phyloP scores from a whole-genome alignment of 1,140 invertebrate species.

The Armadillidium nasatum region DNA sequence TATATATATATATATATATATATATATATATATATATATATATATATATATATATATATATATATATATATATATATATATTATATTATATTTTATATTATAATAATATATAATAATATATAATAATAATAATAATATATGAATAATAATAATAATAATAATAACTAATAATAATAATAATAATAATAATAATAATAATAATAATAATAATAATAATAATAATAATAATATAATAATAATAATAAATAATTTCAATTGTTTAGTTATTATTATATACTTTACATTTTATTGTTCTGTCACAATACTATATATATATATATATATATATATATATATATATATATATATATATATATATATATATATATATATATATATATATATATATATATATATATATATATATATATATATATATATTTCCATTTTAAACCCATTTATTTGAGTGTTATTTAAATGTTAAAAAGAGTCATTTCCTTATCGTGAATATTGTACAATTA shows the following conservation, averaged over 20 bases:
- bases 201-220: slow-evolving; percentile 25
- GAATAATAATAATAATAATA: slow-evolving; percentile 25
- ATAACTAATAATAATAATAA: slow-evolving; percentile 7
- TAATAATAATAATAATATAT: no score
- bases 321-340: no score
- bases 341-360: no score
- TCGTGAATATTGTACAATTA: neutral
- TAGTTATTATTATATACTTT: no score
- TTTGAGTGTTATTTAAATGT: no score
- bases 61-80: slow-evolving; percentile 24
- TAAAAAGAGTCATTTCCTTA: no score
- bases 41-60: slow-evolving; percentile 21
- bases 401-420: no score
- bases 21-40: slow-evolving; percentile 22
- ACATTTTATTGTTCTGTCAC: no score
- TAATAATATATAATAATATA: neutral
- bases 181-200: neutral
- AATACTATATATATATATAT: no score
- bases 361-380: no score
- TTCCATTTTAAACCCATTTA: no score
- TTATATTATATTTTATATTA: neutral
- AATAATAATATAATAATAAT: slow-evolving; percentile 2
- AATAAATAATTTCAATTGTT: neutral
- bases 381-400: no score
- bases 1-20: slow-evolving; percentile 5